Evolutionary conservation across 2,113 vertebrate species (phyloP).

Genomic region (Pimephales promelas): DNA sequence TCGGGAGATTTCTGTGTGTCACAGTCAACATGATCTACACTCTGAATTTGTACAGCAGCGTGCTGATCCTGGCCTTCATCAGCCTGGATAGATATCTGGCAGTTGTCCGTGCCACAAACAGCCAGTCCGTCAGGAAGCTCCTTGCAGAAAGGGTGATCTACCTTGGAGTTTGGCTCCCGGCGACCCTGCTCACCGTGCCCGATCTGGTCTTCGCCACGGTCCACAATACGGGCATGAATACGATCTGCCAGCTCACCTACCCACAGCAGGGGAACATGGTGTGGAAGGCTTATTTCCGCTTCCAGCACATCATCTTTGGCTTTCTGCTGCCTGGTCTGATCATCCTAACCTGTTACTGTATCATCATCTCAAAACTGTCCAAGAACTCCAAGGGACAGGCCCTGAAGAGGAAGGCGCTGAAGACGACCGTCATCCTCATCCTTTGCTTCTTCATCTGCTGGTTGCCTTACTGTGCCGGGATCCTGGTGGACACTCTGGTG

Average conservation of each 20-base stretch:
- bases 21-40: conserved; percentile 94
- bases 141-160: conserved; percentile 90
- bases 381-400: conserved; percentile 84
- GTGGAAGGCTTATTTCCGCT: conserved; percentile 87
- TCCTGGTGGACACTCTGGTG: conserved; percentile 88
- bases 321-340: conserved; percentile 91
- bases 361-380: conserved; percentile 92
- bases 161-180: conserved; percentile 92
- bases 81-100: conserved; percentile 94
- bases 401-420: conserved; percentile 93
- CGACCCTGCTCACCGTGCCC: conserved; percentile 86
- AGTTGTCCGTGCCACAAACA: conserved; percentile 93
- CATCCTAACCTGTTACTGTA: conserved; percentile 94
- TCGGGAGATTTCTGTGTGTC: conserved; percentile 87
- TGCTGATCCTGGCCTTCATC: conserved; percentile 96
- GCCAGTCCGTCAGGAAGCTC: conserved; percentile 85
- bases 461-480: conserved; percentile 90
- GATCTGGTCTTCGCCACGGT: conserved; percentile 87
- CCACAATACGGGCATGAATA: conserved; percentile 61
- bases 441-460: conserved; percentile 94
- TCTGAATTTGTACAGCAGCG: conserved; percentile 95
- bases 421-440: conserved; percentile 95
- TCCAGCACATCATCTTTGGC: conserved; percentile 93
- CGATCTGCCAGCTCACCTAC: conserved; percentile 86
- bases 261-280: conserved; percentile 64